Percentiles rank a stretch among this genome's conserved stretches.
These are phyloP conservation scores for Sycon ciliatum DNA, from an alignment of 37 sponge, comb jelly and placozoan species.

Conservation along the genomic window DNA sequence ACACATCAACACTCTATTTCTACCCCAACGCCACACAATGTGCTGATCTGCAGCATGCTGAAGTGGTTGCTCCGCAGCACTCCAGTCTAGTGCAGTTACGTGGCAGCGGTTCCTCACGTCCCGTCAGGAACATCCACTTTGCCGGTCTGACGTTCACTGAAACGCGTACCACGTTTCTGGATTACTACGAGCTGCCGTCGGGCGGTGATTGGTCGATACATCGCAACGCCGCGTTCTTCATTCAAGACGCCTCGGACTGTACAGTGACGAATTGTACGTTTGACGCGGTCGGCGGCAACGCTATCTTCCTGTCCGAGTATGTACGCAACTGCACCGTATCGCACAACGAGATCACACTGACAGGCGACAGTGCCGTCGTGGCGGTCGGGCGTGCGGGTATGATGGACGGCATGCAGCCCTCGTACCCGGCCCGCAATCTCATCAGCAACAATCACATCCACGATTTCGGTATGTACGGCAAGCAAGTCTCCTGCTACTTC, in stretches of 20 bases:
- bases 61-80: slow-evolving; percentile 25
- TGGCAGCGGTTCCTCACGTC: slow-evolving; percentile 17
- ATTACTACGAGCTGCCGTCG: slow-evolving; percentile 40
- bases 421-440: slow-evolving; percentile 33
- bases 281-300: slow-evolving; percentile 48
- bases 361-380: slow-evolving; percentile 61
- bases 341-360: slow-evolving; percentile 42
- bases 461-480: slow-evolving; percentile 50
- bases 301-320: slow-evolving; percentile 31
- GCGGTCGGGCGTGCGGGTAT: slow-evolving; percentile 32
- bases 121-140: slow-evolving; percentile 21
- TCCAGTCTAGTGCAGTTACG: background rate
- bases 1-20: slow-evolving; percentile 21
- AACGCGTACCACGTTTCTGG: slow-evolving; percentile 39
- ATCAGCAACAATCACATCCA: slow-evolving; percentile 40
- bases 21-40: slow-evolving; percentile 37
- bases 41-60: slow-evolving; percentile 16
- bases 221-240: slow-evolving; percentile 36
- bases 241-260: slow-evolving; percentile 30
- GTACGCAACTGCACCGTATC: slow-evolving; percentile 29
- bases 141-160: slow-evolving; percentile 35
- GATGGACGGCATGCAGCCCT: slow-evolving; percentile 39
- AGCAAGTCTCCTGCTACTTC: slow-evolving; percentile 36
- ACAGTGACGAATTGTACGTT: slow-evolving; percentile 27
- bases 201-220: slow-evolving; percentile 53